Conservation (phyloP, 2,113 vertebrate species). For the Amblyornis subalaris region DNA sequence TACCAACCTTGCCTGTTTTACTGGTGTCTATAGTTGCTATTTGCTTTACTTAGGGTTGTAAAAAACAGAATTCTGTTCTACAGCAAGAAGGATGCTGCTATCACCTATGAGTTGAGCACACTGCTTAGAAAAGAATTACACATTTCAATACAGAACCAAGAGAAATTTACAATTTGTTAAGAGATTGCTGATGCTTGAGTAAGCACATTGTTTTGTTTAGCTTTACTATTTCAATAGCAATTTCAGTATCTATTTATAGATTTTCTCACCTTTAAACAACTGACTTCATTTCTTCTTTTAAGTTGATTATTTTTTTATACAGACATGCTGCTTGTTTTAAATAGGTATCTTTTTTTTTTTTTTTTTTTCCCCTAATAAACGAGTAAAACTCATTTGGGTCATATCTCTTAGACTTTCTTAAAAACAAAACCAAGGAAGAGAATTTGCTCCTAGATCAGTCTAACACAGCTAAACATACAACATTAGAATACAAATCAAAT, state of each 20-base stretch:
- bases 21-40: neutral
- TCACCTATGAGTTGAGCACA: neutral
- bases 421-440: neutral
- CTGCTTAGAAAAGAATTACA: neutral
- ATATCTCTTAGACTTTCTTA: neutral
- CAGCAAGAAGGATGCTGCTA: neutral
- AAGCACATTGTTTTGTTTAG: neutral
- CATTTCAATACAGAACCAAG: neutral
- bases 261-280: neutral
- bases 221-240: neutral
- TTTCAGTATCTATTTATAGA: neutral
- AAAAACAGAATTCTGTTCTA: neutral
- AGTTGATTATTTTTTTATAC: neutral
- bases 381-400: neutral
- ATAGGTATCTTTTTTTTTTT: neutral
- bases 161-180: neutral
- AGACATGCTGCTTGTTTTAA: neutral
- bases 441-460: neutral
- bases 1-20: neutral
- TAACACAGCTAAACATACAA: neutral
- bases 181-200: neutral
- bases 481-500: neutral
- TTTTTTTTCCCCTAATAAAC: neutral
- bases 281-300: neutral
- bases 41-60: neutral